phyloP scores from a whole-genome alignment of 2,113 vertebrate species.

The Trichomycterus rosablanca region DNA sequence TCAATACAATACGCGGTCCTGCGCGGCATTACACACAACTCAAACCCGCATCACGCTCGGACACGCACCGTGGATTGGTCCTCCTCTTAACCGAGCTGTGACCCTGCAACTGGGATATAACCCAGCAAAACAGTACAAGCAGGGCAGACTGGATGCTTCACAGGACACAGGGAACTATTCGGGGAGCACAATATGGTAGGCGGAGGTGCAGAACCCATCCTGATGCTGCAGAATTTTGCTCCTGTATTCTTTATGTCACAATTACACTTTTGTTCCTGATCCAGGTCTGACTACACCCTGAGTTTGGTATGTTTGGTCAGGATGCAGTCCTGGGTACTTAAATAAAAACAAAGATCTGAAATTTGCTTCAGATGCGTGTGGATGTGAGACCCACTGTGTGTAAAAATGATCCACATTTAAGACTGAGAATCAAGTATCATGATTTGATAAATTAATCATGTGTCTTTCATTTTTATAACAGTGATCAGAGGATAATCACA shows the following conservation, averaged over 20 bases:
- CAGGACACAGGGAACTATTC: conserved; percentile 39
- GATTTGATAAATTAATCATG: no score
- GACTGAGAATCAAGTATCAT: no score
- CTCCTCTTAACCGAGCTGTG: not conserved
- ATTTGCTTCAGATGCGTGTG: no score
- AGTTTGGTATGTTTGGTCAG: no score
- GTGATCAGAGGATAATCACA: no score
- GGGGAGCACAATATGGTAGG: conserved; percentile 29
- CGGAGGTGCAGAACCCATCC: conserved; percentile 28
- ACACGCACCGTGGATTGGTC: not conserved
- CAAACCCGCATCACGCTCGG: not conserved
- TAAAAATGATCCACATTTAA: no score
- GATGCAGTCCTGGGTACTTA: no score
- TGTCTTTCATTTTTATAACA: no score
- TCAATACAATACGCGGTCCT: not conserved
- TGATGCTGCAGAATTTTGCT: conserved; percentile 31
- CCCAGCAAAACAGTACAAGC: conserved; percentile 10
- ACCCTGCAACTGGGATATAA: not conserved
- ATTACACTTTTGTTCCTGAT: no score
- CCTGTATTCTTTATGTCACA: not conserved
- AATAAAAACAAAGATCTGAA: no score
- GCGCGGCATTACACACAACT: not conserved
- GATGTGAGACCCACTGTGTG: no score
- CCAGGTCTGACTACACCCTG: no score
- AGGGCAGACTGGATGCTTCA: conserved; percentile 37